Evolutionary conservation across 2,888 invertebrate species (phyloP), one percentile per base, ranked within the genome.

Genomic region (Agrotis puta): DNA sequence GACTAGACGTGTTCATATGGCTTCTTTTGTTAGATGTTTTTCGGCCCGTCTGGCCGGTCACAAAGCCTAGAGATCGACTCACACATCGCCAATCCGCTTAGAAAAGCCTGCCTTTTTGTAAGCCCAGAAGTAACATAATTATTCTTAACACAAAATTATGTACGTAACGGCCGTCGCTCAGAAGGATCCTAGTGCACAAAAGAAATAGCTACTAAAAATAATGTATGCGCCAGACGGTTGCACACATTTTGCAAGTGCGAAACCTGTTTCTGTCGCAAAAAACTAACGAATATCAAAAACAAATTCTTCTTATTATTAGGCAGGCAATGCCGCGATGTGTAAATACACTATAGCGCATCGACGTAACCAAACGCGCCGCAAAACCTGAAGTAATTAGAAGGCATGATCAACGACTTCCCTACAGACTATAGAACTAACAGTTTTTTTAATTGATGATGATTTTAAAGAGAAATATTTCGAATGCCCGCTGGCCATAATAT

Each of bases 1-100:
- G 89, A 91, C 90, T 92, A 88, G 88, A 90, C 89, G 87, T 87
- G 88, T 90, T 88, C 89, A 87, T 91, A 90, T 88, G 88, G 86
- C 88, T 90, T 90, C 89, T 90, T 92, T 93, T 92, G 92, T 92
- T 89, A 87, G 85, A 89, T 85, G 83, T 87, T 90, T 90, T 88
- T 89, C 84, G 88, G 88, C 81, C 85, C 84, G 87, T 85, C 84
- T 85, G 82, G 87, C 87, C 85, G 72, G 79, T 83, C 84, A 81
- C 88, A 88, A 90, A 88, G 84, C 89, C 87, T 86, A 81, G 86
- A 88, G 76, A 77, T 79, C 85, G 86, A 78, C 83, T 69, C 81
- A 86, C 80, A 79, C 84, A 81, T 83, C 79, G 81, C 62, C 79
- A 78, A 81, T 79, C 76, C 68, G 79, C 78, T 82, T 78, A 73